These are phyloP conservation scores for Eurystomus glaucurus DNA, from an alignment of 2,797 vertebrate genomes.

Conservation along the genomic window DNA sequence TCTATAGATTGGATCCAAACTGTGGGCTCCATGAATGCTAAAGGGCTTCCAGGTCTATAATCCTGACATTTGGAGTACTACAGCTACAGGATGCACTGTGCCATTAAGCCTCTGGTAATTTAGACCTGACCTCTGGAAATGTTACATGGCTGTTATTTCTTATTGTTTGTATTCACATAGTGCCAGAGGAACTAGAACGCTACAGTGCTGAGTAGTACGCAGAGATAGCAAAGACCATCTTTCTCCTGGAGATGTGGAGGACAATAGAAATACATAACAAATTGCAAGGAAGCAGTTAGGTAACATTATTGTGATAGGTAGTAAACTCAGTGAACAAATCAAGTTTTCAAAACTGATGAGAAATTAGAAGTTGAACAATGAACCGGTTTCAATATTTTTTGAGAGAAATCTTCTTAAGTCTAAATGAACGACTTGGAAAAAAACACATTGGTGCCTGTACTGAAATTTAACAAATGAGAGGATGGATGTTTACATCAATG, in stretches of 20 bases:
- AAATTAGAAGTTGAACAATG: neutral
- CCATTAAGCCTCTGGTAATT: neutral
- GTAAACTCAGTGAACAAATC: neutral
- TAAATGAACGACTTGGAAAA: neutral
- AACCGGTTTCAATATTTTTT: neutral
- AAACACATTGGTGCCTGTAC: neutral
- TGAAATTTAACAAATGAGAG: neutral
- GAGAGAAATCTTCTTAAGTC: neutral
- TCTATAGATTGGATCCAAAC: neutral
- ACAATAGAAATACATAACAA: neutral
- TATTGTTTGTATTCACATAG: neutral
- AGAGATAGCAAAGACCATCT: rapidly evolving
- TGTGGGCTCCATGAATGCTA: neutral
- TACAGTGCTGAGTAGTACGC: neutral
- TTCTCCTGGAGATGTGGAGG: neutral
- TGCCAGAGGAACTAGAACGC: neutral
- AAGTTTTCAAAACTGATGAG: neutral
- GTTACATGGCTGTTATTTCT: neutral
- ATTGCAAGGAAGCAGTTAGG: neutral
- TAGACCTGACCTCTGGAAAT: neutral
- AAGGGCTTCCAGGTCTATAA: neutral
- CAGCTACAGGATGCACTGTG: too few species aligned
- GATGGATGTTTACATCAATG: neutral
- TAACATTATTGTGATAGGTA: neutral
- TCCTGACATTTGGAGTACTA: neutral